Conservation (phyloP, 2,797 vertebrate genomes). For the Falco berigora region DNA sequence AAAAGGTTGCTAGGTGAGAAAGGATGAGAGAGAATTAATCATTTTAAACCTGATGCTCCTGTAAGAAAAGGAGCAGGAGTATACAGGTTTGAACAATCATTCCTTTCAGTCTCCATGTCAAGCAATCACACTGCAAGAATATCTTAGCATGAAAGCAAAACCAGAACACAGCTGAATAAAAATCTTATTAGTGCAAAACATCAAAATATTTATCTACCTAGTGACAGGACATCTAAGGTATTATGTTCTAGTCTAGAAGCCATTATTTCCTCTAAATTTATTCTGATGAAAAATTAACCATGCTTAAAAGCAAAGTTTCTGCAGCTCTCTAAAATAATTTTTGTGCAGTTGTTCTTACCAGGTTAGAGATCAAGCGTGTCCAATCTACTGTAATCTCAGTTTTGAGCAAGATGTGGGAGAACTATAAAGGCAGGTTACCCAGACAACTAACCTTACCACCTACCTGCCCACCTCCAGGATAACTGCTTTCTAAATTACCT, state of each 20-base stretch:
- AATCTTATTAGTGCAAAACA: neutral
- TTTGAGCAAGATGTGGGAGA: neutral
- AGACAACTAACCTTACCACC: neutral
- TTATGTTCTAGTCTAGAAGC: neutral
- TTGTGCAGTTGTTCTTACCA: neutral
- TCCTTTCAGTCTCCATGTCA: neutral
- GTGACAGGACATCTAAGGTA: neutral
- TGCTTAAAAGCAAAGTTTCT: neutral
- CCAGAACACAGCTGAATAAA: neutral
- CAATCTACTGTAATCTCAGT: neutral
- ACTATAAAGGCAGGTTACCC: neutral
- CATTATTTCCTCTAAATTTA: neutral
- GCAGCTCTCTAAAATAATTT: neutral
- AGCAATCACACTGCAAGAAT: neutral
- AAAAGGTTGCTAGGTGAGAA: neutral
- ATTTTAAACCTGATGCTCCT: neutral
- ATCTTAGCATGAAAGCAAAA: neutral
- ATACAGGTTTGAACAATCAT: neutral
- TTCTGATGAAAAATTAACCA: neutral
- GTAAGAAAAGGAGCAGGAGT: neutral
- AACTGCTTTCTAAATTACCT: neutral
- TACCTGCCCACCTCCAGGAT: neutral
- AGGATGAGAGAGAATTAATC: neutral
- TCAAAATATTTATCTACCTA: neutral
- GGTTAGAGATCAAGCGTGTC: neutral